Evolutionary conservation across 1,140 invertebrate species (phyloP).

Genomic region (Halyomorpha halys): DNA sequence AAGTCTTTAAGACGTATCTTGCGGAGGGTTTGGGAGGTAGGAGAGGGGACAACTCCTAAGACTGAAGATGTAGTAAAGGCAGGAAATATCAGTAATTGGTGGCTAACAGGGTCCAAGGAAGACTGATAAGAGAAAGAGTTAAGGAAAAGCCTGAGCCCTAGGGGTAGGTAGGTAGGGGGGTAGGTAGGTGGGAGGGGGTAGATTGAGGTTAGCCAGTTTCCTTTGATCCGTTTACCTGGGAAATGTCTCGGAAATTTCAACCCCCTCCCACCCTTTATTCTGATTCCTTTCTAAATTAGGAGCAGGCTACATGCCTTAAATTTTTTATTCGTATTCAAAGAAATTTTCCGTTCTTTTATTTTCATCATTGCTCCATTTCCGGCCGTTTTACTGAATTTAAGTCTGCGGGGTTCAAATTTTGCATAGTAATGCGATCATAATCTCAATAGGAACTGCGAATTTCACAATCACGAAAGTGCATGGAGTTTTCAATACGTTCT

Average conservation of each 20-base stretch:
- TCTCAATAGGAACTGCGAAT: too few species aligned
- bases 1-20: too few species aligned
- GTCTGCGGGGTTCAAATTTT: too few species aligned
- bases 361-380: too few species aligned
- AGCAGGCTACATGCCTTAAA: conserved; percentile 5
- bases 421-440: too few species aligned
- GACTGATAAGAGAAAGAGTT: conserved; percentile 1
- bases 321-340: conserved; percentile 1
- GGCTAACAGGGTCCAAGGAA: neutral
- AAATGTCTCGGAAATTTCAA: conserved; percentile 18
- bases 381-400: too few species aligned
- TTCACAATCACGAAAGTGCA: too few species aligned
- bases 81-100: neutral
- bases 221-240: conserved; percentile 18
- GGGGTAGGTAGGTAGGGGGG: too few species aligned
- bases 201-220: conserved; percentile 12
- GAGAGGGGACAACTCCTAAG: neutral
- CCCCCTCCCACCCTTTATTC: conserved; percentile 4
- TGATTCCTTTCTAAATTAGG: conserved; percentile 15
- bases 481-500: too few species aligned
- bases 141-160: neutral
- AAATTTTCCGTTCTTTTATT: neutral
- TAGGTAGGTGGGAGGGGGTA: neutral
- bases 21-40: too few species aligned
- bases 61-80: neutral